These are phyloP conservation scores for Physella acuta DNA, from an alignment of 1,140 invertebrate species.

Conservation along the genomic window DNA sequence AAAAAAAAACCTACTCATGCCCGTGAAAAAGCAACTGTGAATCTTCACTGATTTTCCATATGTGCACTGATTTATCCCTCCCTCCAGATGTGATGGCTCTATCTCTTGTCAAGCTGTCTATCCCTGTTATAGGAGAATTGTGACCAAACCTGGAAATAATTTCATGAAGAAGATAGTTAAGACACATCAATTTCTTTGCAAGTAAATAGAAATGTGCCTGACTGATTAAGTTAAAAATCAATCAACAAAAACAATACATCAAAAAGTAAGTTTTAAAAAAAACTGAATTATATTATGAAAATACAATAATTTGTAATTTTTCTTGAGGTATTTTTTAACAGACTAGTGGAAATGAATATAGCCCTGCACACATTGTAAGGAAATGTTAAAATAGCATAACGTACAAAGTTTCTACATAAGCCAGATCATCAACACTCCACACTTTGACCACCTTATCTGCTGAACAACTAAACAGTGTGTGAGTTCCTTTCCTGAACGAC, in stretches of 20 bases:
- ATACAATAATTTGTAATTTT: no score
- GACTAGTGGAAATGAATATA: no score
- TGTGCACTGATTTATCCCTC: constrained; percentile 74
- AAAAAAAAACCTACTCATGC: constrained; percentile 37
- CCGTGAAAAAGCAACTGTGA: constrained; percentile 89
- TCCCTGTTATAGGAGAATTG: constrained; percentile 79
- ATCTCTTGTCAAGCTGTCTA: constrained; percentile 79
- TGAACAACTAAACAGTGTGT: constrained; percentile 81
- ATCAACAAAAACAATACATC: no score
- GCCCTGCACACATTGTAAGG: no score
- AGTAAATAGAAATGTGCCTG: no score
- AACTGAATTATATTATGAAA: no score
- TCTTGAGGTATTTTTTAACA: no score
- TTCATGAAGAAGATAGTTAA: no score
- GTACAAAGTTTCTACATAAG: constrained; percentile 90
- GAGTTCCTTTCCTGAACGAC: constrained; percentile 72
- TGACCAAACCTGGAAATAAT: constrained; percentile 82
- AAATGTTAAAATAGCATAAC: no score
- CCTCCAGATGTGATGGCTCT: constrained; percentile 87
- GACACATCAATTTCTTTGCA: no score
- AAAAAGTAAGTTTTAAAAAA: no score
- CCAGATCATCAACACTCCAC: constrained; percentile 94
- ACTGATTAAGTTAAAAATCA: no score
- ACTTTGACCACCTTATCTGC: constrained; percentile 83
- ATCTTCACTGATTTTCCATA: constrained; percentile 96